phyloP scores from a whole-genome alignment of 1,140 invertebrate species.

The Drosophila ohnishii region DNA sequence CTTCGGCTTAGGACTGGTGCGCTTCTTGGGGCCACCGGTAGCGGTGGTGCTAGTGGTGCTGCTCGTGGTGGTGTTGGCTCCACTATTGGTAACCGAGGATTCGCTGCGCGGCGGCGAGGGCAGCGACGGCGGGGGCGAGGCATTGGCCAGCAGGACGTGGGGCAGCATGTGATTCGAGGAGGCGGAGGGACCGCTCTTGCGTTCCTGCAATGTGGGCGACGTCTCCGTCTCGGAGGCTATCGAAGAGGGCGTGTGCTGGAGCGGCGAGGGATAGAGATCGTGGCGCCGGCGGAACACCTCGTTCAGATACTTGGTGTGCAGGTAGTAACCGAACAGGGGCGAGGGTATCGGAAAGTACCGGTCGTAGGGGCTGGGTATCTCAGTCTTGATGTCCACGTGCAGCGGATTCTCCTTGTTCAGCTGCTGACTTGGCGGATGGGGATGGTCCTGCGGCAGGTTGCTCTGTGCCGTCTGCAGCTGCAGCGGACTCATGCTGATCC shows the following conservation, averaged over 20 bases:
- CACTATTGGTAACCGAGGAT: constrained; percentile 56
- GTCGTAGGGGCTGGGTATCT: constrained; percentile 84
- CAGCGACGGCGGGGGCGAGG: constrained; percentile 71
- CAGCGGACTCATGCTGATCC: constrained; percentile 79
- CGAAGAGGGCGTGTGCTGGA: constrained; percentile 79
- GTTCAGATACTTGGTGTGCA: constrained; percentile 89
- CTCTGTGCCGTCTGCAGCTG: constrained; percentile 48
- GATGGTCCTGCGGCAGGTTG: constrained; percentile 14
- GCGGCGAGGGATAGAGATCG: constrained; percentile 87
- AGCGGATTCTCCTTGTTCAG: constrained; percentile 83
- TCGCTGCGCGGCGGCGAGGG: constrained; percentile 82
- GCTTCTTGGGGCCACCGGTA: constrained; percentile 21
- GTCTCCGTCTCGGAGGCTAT: constrained; percentile 76
- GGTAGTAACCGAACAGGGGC: constrained; percentile 88
- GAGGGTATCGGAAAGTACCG: constrained; percentile 86
- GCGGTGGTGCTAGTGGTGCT: not conserved
- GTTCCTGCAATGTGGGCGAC: constrained; percentile 53
- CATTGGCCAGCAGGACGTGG: constrained; percentile 50
- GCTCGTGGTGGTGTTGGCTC: constrained; percentile 3
- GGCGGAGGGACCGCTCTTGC: constrained; percentile 19
- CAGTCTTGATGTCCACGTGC: constrained; percentile 84
- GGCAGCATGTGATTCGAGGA: constrained; percentile 41
- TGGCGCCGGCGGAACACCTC: constrained; percentile 87
- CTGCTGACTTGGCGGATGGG: constrained; percentile 52
- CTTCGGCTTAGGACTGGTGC: constrained; percentile 51